Percentiles rank a stretch among this genome's conserved stretches.
phyloP scores from a whole-genome alignment of 1,140 invertebrate genomes.

The Pararge aegeria region DNA sequence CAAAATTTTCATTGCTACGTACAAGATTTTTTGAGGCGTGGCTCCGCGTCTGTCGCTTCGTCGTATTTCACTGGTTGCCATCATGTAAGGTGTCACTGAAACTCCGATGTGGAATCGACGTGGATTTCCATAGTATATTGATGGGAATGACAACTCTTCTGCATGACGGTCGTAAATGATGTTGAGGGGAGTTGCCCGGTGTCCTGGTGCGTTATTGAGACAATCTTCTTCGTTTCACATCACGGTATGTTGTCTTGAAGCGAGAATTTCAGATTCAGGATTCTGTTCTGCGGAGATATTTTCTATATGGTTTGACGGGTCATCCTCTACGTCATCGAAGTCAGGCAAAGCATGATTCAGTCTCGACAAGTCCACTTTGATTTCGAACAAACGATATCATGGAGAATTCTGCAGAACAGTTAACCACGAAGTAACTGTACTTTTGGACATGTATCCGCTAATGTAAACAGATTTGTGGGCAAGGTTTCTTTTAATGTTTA shows the following conservation, averaged over 20 bases:
- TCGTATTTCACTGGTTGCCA: conserved; percentile 44
- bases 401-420: conserved; percentile 34
- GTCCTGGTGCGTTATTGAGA: conserved; percentile 38
- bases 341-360: conserved; percentile 26
- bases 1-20: conserved; percentile 45
- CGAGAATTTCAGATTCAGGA: conserved; percentile 38
- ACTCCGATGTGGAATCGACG: conserved; percentile 33
- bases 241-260: conserved; percentile 39
- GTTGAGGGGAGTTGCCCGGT: conserved; percentile 29
- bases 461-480: conserved; percentile 36
- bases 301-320: conserved; percentile 37
- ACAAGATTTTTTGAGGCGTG: conserved; percentile 47
- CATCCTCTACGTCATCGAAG: conserved; percentile 30
- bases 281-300: conserved; percentile 31
- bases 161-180: conserved; percentile 39
- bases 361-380: conserved; percentile 41
- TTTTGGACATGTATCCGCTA: conserved; percentile 35
- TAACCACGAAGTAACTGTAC: conserved; percentile 34
- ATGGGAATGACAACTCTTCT: conserved; percentile 46
- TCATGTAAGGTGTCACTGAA: conserved; percentile 40
- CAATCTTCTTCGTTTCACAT: conserved; percentile 47
- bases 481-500: conserved; percentile 37
- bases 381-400: conserved; percentile 41
- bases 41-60: conserved; percentile 42
- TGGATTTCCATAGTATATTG: conserved; percentile 42